Evolutionary conservation across 2,888 invertebrate genomes (phyloP), one percentile per base, ranked within the genome.

Genomic region (Drepana falcataria): DNA sequence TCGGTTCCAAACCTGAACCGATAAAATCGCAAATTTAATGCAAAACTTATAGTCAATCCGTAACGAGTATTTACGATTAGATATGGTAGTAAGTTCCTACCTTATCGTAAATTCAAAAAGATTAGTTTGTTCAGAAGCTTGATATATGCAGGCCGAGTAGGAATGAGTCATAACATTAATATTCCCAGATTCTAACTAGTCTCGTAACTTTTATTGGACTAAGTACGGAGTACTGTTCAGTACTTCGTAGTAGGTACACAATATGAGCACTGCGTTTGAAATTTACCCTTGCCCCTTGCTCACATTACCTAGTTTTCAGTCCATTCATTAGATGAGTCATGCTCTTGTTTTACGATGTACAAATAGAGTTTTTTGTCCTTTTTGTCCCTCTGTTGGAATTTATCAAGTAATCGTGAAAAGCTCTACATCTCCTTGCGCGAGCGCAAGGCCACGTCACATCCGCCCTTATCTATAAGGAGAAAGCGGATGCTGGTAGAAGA

Each of bases 351-450:
- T 64, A 53, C 59, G 60, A 73, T 71, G 66, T 68, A 65, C 70
- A 80, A 79, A 79, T 74, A 66, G 60, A 63, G 56, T 55, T n/a
- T n/a, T n/a, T n/a, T 55, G 60, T 56, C 65, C 61, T 65, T 76
- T 75, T 79, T 81, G 80, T 79, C 77, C 79, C 64, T 52, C 60
- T 75, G 60, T 61, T 68, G 89, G 90, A 90, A 90, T 90, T 74
- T 89, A 80, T 85, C 89, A 76, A 75, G 86, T 81, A 85, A 84
- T 84, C 79, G 89, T 88, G 88, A 90, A 90, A 85, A 88, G 85
- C 83, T 77, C 74, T 78, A 77, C 83, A 80, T 77, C 81, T 74
- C 71, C 71, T 64, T 64, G 63, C 66, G 66, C 73, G 57, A 54
- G 61, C 68, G 69, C 85, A 85, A 85, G 86, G 86, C 85, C 86